A percentile compares a stretch with the other conserved stretches of the same genome.
Evolutionary conservation across 1,140 invertebrate species (phyloP).

Genomic region (Nomia melanderi): DNA sequence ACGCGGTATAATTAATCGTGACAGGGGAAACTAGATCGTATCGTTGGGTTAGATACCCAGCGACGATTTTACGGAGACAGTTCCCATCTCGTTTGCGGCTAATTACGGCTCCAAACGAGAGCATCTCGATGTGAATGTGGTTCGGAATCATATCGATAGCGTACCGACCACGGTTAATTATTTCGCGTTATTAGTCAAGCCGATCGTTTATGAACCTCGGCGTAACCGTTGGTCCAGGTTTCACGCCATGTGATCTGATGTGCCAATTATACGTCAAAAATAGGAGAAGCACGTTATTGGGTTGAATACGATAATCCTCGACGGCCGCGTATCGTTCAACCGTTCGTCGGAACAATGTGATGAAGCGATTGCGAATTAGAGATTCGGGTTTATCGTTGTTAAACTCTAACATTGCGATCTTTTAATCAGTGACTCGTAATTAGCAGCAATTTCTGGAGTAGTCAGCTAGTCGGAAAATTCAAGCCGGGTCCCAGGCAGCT

Average conservation of each 20-base stretch:
- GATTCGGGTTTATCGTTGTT: conserved; percentile 7
- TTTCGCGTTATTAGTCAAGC: neutral
- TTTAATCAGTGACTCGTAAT: conserved; percentile 14
- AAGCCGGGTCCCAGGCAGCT: neutral
- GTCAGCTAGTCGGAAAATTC: conserved; percentile 26
- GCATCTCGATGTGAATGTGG: conserved; percentile 33
- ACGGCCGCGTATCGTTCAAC: too few relatives aligned
- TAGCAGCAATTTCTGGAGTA: conserved; percentile 18
- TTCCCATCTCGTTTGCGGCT: conserved; percentile 32
- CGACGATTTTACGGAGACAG: conserved; percentile 32
- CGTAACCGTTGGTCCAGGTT: neutral
- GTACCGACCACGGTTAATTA: conserved; percentile 31
- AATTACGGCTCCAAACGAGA: conserved; percentile 16
- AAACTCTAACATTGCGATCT: neutral
- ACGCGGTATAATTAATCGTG: too few relatives aligned
- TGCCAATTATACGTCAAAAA: too few relatives aligned
- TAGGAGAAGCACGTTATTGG: too few relatives aligned
- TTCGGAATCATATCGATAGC: conserved; percentile 26
- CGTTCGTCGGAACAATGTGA: neutral
- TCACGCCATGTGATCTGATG: neutral
- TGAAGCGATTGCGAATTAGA: conserved; percentile 22
- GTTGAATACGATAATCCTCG: too few relatives aligned
- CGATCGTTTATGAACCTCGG: conserved; percentile 6
- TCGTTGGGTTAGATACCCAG: conserved; percentile 11
- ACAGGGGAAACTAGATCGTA: conserved; percentile 20